phyloP scores from a whole-genome alignment of 1,140 invertebrate genomes.

The Bombus huntii region DNA sequence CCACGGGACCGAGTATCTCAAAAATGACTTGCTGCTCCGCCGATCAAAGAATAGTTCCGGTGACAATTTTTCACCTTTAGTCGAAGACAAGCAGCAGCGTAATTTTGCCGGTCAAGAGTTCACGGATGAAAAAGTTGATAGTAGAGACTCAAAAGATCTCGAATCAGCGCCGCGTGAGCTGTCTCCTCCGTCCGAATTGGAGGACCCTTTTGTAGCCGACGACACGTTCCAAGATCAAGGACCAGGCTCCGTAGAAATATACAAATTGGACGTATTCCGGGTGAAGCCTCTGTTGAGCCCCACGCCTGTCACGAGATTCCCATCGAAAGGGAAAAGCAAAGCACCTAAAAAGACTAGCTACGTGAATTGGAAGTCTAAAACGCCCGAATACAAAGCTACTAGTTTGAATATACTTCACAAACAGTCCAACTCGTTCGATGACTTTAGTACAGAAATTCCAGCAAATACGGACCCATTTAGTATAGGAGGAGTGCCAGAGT shows the following conservation, averaged over 20 bases:
- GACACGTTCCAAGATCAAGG: constrained; percentile 71
- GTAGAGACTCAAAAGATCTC: background rate
- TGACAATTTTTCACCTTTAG: constrained; percentile 26
- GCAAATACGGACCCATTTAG: constrained; percentile 49
- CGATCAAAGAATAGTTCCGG: background rate
- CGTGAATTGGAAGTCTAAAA: constrained; percentile 34
- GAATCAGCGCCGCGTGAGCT: constrained; percentile 38
- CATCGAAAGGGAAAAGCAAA: constrained; percentile 57
- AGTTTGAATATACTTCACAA: constrained; percentile 24
- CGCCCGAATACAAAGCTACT: constrained; percentile 25
- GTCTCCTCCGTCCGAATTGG: constrained; percentile 35
- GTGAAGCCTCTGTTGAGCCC: constrained; percentile 53
- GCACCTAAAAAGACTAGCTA: constrained; percentile 59
- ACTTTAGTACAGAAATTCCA: constrained; percentile 35
- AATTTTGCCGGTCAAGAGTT: constrained; percentile 8
- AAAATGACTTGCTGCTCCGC: background rate
- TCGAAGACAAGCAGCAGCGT: constrained; percentile 9
- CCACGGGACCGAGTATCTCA: background rate
- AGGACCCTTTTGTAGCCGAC: constrained; percentile 62
- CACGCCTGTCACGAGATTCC: background rate
- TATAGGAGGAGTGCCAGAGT: constrained; percentile 71
- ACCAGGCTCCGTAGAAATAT: constrained; percentile 69
- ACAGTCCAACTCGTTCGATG: constrained; percentile 62
- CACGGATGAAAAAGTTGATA: constrained; percentile 34
- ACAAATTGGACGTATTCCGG: constrained; percentile 67